These are phyloP conservation scores for Phyllotis vaccarum DNA, from an alignment of 2,797 vertebrate species.

Conservation along the genomic window DNA sequence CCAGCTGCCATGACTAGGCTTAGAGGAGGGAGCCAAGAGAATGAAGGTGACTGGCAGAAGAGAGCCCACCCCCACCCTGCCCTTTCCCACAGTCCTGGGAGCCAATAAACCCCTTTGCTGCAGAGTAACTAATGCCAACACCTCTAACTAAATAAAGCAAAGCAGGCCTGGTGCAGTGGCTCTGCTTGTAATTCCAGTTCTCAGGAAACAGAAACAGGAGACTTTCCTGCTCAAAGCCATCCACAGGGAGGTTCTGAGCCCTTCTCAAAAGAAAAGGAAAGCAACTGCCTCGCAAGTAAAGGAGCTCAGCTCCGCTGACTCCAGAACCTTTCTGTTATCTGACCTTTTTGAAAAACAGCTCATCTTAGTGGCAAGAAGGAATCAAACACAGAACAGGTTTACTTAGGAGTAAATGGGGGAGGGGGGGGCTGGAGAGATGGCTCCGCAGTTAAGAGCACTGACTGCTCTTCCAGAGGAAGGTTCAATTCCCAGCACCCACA, in stretches of 20 bases:
- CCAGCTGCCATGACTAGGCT: background rate
- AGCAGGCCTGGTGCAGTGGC: background rate
- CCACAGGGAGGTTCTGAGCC: background rate
- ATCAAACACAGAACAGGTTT: background rate
- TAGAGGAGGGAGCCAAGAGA: background rate
- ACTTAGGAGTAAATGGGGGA: background rate
- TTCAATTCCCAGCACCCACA: background rate
- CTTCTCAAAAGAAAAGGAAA: background rate
- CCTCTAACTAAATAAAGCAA: conserved; percentile 10
- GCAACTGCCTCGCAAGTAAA: background rate
- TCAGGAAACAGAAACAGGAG: background rate
- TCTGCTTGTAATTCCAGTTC: background rate
- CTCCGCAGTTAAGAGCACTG: background rate
- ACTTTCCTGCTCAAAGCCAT: background rate
- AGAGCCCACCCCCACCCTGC: background rate
- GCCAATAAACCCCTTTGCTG: background rate
- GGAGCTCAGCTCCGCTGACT: conserved; percentile 10
- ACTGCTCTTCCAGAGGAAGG: background rate
- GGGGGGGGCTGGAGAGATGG: background rate
- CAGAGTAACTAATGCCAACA: background rate
- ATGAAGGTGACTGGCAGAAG: background rate
- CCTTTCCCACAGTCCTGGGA: conserved; percentile 32
- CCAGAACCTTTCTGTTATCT: background rate
- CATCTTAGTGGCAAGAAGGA: background rate
- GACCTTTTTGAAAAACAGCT: background rate